Evolutionary conservation across 2,888 invertebrate species (phyloP).

Genomic region (Deladenus siricidicola): DNA sequence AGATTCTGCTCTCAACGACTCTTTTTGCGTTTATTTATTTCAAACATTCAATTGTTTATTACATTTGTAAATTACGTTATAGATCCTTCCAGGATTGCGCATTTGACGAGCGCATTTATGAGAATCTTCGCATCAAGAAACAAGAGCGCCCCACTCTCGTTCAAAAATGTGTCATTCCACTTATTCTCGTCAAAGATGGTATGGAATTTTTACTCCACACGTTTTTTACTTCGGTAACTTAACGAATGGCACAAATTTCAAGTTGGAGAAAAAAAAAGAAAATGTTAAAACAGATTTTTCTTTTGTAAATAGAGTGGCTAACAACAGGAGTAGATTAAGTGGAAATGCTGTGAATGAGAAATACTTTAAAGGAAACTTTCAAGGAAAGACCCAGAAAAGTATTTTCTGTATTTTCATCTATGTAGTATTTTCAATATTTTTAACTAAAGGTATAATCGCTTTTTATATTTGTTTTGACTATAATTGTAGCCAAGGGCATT

Average conservation of each 20-base stretch:
- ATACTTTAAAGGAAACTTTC: no score
- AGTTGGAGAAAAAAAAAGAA: not conserved
- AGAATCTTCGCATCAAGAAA: constrained; percentile 11
- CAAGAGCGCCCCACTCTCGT: constrained; percentile 13
- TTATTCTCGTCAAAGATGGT: constrained; percentile 12
- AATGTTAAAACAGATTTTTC: no score
- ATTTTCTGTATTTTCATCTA: no score
- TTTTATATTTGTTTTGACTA: no score
- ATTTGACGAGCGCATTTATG: constrained; percentile 1
- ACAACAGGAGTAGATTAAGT: no score
- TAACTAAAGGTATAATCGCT: no score
- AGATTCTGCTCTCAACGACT: not conserved
- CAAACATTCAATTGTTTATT: not conserved
- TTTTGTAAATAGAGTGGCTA: no score
- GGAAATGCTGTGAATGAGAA: no score
- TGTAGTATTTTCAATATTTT: no score
- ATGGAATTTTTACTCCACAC: not conserved
- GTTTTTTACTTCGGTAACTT: not conserved
- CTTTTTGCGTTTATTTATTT: not conserved
- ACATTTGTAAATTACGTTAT: not conserved
- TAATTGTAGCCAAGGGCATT: no score
- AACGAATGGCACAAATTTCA: no score
- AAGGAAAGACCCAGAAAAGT: no score
- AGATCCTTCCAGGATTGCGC: constrained; percentile 7
- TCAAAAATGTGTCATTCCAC: constrained; percentile 16